Conservation (phyloP, 2,797 vertebrate genomes). For the Nyctalus aviator region DNA sequence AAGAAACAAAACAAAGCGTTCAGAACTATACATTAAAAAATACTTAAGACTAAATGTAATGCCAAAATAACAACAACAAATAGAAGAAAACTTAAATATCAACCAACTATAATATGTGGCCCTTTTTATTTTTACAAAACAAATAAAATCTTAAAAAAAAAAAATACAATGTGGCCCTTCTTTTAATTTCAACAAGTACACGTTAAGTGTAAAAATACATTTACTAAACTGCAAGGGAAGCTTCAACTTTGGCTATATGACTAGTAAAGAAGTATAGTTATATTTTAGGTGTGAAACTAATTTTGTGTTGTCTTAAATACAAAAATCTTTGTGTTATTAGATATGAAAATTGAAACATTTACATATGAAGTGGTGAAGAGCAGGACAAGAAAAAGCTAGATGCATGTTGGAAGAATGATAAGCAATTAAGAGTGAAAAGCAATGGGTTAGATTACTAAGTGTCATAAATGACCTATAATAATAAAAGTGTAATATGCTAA, state of each 20-base stretch:
- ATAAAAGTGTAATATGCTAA: too few relatives aligned
- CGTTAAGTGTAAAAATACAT: not conserved
- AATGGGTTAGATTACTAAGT: constrained; percentile 20
- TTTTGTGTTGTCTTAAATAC: constrained; percentile 11
- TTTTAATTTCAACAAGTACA: constrained; percentile 26
- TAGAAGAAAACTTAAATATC: not conserved
- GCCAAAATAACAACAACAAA: not conserved
- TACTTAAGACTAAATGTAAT: not conserved
- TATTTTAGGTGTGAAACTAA: constrained; percentile 18
- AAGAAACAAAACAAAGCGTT: not conserved
- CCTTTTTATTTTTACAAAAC: not conserved
- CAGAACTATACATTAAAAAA: not conserved
- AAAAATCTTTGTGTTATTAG: not conserved
- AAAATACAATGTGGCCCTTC: not conserved
- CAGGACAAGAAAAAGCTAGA: constrained; percentile 26
- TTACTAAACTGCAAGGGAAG: not conserved
- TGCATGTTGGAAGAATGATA: not conserved
- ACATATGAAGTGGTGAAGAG: not conserved
- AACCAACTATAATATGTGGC: not conserved
- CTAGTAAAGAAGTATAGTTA: not conserved
- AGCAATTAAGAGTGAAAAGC: not conserved
- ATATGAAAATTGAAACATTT: constrained; percentile 24
- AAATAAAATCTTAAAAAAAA: not conserved
- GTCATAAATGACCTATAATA: not conserved
- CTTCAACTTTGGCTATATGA: constrained; percentile 1